Evolutionary conservation across 2,113 vertebrate species (phyloP).

Genomic region (Melanerpes formicivorus): DNA sequence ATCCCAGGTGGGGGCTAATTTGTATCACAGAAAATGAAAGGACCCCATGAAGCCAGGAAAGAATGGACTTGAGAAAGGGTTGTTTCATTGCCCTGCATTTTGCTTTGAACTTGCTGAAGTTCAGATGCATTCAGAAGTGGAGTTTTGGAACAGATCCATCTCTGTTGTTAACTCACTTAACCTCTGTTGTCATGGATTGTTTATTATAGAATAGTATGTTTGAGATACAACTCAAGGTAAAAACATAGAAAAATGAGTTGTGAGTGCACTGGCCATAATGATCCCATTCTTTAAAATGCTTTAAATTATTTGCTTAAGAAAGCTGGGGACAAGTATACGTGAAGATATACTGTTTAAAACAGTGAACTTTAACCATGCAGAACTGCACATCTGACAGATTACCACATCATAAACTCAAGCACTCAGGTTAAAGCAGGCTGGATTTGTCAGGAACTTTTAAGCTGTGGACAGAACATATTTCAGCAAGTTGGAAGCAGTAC

Average conservation of each 20-base stretch:
- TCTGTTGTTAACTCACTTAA: background rate
- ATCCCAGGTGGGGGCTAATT: background rate
- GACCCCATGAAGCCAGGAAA: background rate
- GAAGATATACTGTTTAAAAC: background rate
- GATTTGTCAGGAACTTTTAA: background rate
- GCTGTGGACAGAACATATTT: background rate
- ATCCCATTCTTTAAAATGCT: background rate
- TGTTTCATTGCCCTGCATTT: background rate
- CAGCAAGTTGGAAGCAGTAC: background rate
- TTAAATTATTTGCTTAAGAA: background rate
- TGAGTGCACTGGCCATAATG: background rate
- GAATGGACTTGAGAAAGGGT: background rate
- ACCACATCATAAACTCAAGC: background rate
- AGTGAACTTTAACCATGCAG: background rate
- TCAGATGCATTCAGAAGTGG: background rate
- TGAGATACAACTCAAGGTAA: background rate
- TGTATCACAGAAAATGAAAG: background rate
- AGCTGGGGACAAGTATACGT: background rate
- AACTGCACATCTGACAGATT: background rate
- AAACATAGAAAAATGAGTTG: slow-evolving; percentile 13
- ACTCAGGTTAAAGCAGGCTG: background rate
- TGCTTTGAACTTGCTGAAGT: background rate
- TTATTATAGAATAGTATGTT: background rate
- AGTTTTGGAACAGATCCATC: background rate
- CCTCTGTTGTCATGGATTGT: background rate